Percentiles rank a stretch among this genome's conserved stretches.
Evolutionary conservation across 2,113 vertebrate species (phyloP).

Genomic region (Uropsilus gracilis): DNA sequence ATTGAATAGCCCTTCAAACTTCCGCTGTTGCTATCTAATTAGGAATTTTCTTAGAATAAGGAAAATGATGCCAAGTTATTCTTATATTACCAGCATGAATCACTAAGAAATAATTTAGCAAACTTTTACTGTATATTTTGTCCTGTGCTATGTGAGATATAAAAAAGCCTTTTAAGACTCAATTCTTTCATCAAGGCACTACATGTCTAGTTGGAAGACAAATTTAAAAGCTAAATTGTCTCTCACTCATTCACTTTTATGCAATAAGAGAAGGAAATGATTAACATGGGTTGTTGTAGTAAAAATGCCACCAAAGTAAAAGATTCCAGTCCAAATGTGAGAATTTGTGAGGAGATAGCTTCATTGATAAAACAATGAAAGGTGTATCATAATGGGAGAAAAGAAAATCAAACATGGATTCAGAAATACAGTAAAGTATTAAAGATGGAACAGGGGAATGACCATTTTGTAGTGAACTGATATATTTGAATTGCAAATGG

Average conservation of each 20-base stretch:
- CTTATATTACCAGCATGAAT: background rate
- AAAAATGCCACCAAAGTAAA: background rate
- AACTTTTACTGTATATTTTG: background rate
- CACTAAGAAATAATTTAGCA: background rate
- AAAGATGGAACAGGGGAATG: background rate
- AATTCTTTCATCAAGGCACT: background rate
- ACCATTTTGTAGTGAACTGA: background rate
- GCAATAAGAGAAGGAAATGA: background rate
- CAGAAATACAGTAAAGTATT: background rate
- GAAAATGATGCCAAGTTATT: conserved; percentile 1
- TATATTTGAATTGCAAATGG: background rate
- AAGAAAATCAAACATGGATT: background rate
- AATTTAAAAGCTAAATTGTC: background rate
- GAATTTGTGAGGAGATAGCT: background rate
- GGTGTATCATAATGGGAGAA: background rate
- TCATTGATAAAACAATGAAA: background rate
- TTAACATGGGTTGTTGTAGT: background rate
- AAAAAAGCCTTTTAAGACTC: background rate
- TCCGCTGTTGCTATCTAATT: background rate
- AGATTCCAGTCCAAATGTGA: background rate
- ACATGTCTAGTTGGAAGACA: background rate
- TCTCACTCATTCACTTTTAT: background rate
- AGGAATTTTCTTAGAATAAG: background rate
- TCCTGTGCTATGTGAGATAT: background rate
- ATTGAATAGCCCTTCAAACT: background rate